Base-by-base conservation (phyloP, 2,888 invertebrate genomes). In the Agrotis puta region DNA sequence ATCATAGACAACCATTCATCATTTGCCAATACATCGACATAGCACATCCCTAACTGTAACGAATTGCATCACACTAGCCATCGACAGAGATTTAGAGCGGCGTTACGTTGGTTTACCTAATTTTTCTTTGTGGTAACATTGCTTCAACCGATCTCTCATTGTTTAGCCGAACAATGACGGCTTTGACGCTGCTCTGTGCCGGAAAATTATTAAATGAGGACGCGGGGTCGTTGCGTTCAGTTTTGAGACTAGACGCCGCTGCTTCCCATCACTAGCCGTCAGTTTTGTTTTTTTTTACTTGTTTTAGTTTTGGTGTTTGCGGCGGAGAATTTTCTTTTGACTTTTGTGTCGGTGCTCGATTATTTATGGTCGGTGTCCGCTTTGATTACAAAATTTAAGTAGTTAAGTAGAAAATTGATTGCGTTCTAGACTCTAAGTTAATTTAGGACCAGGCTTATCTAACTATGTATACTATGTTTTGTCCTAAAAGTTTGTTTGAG, bases 61-160 rank as follows among this genome's bases (percentile, higher is more conserved):
- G 73, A 85, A 88, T 94, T 93, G 91, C 94, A 91, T 92, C 93
- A 93, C 85, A 85, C 77, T 77, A 83, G 77, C 76, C 85, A 87
- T 86, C 88, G 85, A 83, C 88, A 88, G 88, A 91, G 91, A 92
- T 93, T 92, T 91, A 88, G 91, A 85, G 87, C 87, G 87, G 84
- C 81, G 89, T 90, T 91, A 89, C 91, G 91, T 88, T 85, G 88
- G 89, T 91, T 93, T 91, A 91, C 92, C 92, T 89, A 93, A 92
- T 92, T 94, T 92, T 92, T 92, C 92, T 90, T 91, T 90, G 90
- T 90, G 81, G 78, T 80, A 85, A 85, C 88, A 87, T 87, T 88
- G 87, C 84, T 88, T 81, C 86, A 87, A 83, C 88, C 87, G 86
- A 88, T 89, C 88, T 88, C 87, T 89, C 90, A 91, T 94, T 93